Evolutionary conservation across 2,888 invertebrate genomes (phyloP).

Genomic region (Parasteatoda lunata): DNA sequence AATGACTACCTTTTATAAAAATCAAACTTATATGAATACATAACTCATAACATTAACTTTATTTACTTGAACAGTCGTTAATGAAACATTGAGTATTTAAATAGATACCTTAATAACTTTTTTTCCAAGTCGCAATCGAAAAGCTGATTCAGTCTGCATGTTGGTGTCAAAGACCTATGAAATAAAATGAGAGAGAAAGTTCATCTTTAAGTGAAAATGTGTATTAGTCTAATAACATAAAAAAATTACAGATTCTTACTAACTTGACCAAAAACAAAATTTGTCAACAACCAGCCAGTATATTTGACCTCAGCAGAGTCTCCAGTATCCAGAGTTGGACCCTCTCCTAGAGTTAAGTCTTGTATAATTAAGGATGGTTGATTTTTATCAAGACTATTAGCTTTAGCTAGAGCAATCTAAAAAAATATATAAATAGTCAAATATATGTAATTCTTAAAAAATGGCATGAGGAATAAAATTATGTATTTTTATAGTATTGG

Average conservation of each 20-base stretch:
- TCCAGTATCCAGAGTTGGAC: conserved; percentile 46
- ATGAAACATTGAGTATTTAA: background rate
- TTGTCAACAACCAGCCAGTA: conserved; percentile 53
- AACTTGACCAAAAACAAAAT: conserved; percentile 56
- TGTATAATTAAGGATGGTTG: conserved; percentile 41
- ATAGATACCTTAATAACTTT: conserved; percentile 60
- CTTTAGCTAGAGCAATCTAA: conserved; percentile 63
- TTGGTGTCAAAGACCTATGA: conserved; percentile 64
- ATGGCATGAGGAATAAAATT: no score
- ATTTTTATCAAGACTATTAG: conserved; percentile 41
- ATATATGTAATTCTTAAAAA: background rate
- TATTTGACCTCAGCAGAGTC: conserved; percentile 59
- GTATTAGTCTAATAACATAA: no score
- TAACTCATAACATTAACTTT: no score
- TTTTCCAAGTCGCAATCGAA: conserved; percentile 58
- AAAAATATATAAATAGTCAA: background rate
- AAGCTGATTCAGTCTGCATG: conserved; percentile 48
- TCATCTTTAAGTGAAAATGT: no score
- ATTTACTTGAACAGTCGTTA: no score
- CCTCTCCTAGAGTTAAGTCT: conserved; percentile 58
- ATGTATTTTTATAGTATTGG: no score
- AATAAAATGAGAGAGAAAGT: background rate
- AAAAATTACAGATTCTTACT: background rate
- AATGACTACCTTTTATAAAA: no score
- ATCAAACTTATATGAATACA: no score